These are phyloP conservation scores for Macrobrachium rosenbergii DNA, from an alignment of 1,140 invertebrate genomes.

Conservation along the genomic window DNA sequence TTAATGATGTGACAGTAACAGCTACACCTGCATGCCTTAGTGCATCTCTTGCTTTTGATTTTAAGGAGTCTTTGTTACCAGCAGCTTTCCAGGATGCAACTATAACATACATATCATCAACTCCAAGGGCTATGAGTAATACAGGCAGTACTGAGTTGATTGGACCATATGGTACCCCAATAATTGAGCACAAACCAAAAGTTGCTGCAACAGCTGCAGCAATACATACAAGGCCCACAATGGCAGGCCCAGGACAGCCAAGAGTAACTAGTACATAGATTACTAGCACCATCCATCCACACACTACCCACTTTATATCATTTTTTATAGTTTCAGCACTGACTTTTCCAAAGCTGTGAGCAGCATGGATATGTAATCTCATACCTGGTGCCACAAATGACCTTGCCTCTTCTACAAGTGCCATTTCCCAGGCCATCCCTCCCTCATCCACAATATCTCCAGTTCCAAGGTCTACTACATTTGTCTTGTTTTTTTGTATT, in stretches of 20 bases:
- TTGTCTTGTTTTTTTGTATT: conserved; percentile 75
- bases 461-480: conserved; percentile 80
- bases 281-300: conserved; percentile 74
- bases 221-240: conserved; percentile 79
- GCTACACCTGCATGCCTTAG: conserved; percentile 76
- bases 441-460: conserved; percentile 77
- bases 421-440: conserved; percentile 48
- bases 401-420: conserved; percentile 71
- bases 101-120: conserved; percentile 87
- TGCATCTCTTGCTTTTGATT: conserved; percentile 70
- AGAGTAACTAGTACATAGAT: conserved; percentile 74
- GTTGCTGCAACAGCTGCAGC: conserved; percentile 81
- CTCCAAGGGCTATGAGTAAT: conserved; percentile 83
- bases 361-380: conserved; percentile 20
- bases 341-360: conserved; percentile 47
- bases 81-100: conserved; percentile 72
- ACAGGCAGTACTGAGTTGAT: conserved; percentile 86
- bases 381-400: conserved; percentile 68
- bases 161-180: conserved; percentile 84
- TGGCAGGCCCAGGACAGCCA: conserved; percentile 70
- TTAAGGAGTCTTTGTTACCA: conserved; percentile 67
- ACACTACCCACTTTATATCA: conserved; percentile 73
- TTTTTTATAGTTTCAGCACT: conserved; percentile 70
- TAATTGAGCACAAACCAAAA: conserved; percentile 80
- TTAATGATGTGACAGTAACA: conserved; percentile 78